A percentile compares a stretch with the other conserved stretches of the same genome.
These are phyloP conservation scores for Magallana ariakensis DNA, from an alignment of 1,140 invertebrate genomes.

Conservation along the genomic window DNA sequence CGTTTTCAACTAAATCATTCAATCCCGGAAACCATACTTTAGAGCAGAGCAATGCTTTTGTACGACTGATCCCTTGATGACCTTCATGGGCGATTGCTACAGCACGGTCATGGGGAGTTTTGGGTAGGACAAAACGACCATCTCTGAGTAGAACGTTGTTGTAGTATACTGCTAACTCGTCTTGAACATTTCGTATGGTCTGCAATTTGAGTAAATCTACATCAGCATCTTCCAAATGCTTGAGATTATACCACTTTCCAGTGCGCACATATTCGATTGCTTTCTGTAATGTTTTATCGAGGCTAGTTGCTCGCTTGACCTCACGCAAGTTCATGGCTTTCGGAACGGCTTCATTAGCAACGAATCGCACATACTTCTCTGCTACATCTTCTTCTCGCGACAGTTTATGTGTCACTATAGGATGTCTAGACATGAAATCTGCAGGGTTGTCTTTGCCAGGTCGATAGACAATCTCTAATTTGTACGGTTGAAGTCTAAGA, in stretches of 20 bases:
- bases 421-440: constrained; percentile 56
- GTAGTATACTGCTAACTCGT: constrained; percentile 30
- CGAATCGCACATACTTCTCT: constrained; percentile 53
- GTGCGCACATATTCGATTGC: constrained; percentile 27
- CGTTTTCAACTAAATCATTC: constrained; percentile 45
- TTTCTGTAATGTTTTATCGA: constrained; percentile 43
- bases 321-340: constrained; percentile 55
- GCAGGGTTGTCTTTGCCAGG: constrained; percentile 53
- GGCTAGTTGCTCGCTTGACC: constrained; percentile 47
- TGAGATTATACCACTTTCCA: constrained; percentile 45
- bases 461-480: constrained; percentile 44
- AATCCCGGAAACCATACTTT: constrained; percentile 60
- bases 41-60: constrained; percentile 47
- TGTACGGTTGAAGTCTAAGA: constrained; percentile 54
- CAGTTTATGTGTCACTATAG: not conserved
- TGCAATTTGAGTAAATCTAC: constrained; percentile 40
- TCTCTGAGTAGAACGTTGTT: constrained; percentile 48
- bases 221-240: constrained; percentile 20
- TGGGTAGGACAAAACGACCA: constrained; percentile 45
- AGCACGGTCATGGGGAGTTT: constrained; percentile 40
- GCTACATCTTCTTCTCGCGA: constrained; percentile 35
- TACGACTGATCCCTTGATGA: constrained; percentile 57
- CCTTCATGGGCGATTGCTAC: constrained; percentile 56
- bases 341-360: constrained; percentile 38
- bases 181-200: not conserved